phyloP scores from a whole-genome alignment of 2,888 invertebrate species.

The Pseudeuparius sepicola region DNA sequence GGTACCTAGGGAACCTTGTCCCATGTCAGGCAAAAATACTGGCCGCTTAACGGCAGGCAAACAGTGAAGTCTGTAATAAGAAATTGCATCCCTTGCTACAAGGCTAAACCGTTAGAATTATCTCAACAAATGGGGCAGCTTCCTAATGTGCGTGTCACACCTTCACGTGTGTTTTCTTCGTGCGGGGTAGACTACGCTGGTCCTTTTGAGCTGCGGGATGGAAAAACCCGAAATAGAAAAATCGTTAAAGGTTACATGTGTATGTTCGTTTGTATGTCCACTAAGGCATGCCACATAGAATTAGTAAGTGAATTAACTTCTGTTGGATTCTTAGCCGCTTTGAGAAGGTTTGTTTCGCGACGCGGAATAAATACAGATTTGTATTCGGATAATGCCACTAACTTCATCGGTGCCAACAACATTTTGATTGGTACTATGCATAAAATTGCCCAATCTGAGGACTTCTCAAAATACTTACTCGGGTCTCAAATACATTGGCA shows the following conservation, averaged over 20 bases:
- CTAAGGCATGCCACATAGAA: no score
- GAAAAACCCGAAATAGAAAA: not conserved
- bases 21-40: slow-evolving; percentile 7
- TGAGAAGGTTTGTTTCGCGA: no score
- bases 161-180: slow-evolving; percentile 4
- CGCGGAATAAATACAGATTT: no score
- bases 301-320: no score
- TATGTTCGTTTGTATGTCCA: no score
- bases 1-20: slow-evolving; percentile 4
- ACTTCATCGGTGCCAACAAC: no score
- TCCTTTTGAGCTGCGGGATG: slow-evolving; percentile 1
- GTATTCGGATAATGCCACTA: no score
- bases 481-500: no score
- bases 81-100: slow-evolving; percentile 6
- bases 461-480: no score
- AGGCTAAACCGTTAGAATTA: not conserved
- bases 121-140: slow-evolving; percentile 10
- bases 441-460: no score
- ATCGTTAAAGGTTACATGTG: slow-evolving; percentile 8
- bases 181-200: slow-evolving; percentile 6
- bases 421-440: no score
- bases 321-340: no score
- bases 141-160: slow-evolving; percentile 2
- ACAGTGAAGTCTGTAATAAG: slow-evolving; percentile 6
- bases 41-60: slow-evolving; percentile 6